Evolutionary conservation across 2,113 vertebrate genomes (phyloP).

Genomic region (Menidia beryllina): DNA sequence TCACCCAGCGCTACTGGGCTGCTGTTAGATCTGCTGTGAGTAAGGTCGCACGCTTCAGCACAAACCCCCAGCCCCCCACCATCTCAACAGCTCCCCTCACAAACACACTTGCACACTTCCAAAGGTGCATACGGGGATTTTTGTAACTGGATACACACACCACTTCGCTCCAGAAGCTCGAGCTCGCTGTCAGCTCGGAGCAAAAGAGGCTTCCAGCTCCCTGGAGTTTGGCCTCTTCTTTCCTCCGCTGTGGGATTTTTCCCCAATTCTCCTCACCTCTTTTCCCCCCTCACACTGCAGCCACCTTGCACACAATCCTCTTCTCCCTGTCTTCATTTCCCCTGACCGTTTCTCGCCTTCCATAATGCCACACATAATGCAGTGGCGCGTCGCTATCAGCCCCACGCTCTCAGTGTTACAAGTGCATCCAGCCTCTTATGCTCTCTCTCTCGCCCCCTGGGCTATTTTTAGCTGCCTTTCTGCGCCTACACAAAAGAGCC

Average conservation of each 20-base stretch:
- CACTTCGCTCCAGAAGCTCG: constrained; percentile 41
- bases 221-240: constrained; percentile 59
- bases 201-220: constrained; percentile 50
- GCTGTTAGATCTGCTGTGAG: constrained; percentile 30
- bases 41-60: constrained; percentile 35
- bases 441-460: constrained; percentile 37
- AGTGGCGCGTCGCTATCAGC: constrained; percentile 10
- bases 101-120: not conserved
- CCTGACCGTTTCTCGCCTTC: not conserved
- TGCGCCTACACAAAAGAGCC: constrained; percentile 65
- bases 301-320: constrained; percentile 4
- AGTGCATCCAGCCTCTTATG: constrained; percentile 34
- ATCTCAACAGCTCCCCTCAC: not conserved
- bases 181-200: constrained; percentile 61
- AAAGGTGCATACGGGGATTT: constrained; percentile 56
- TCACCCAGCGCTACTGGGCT: constrained; percentile 44
- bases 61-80: not conserved
- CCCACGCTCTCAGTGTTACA: constrained; percentile 17
- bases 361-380: constrained; percentile 2
- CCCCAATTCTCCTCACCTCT: constrained; percentile 40
- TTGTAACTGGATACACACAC: constrained; percentile 62
- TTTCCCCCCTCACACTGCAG: not conserved
- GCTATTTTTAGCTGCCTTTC: constrained; percentile 74
- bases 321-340: not conserved
- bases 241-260: constrained; percentile 15